Evolutionary conservation across 2,888 invertebrate species (phyloP), one percentile per base, ranked within the genome.

Genomic region (Sarcophaga variegata): DNA sequence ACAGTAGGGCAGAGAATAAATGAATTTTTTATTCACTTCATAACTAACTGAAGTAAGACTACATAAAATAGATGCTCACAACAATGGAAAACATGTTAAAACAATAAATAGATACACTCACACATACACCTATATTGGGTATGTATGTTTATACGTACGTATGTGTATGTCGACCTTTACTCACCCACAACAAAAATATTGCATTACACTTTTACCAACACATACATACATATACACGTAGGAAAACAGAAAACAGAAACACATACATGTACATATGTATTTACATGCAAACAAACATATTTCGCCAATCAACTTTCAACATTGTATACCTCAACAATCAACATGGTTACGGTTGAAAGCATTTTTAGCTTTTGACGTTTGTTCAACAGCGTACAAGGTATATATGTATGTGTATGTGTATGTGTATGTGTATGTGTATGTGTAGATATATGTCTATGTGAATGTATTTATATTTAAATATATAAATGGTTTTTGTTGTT

Each of bases 301-400:
- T 82, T 76, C 66, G 60, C 82, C 82, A 82, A 86, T 86, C 79
- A 83, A 86, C 76, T 83, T 79, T 83, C 75, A 86, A 76, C 82
- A 76, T 82, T 86, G 79, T 82, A 72, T 63, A 79, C 79, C 86
- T 71, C 86, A 86, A 82, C 86, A 86, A 83, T 86, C 86, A 83
- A 83, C 79, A 82, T 79, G 79, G 79, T 79, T 82, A 82, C 60
- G 86, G 82, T 76, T 80, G 79, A 86, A 82, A 72, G 79, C 66
- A 79, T 75, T 86, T 86, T 82, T 76, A 83, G 86, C 67, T 67
- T 83, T 82, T 83, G 75, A 83, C 79, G 74, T 83, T 72, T 83
- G 63, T 66, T 76, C 4, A 8, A 45, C 4, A 54, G 17, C 10
- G 10, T 37, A 37, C 54, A 54, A 54, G 12, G 54, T 17, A 14